Conservation (phyloP, 2,797 vertebrate species). For the Acanthurus tractus region DNA sequence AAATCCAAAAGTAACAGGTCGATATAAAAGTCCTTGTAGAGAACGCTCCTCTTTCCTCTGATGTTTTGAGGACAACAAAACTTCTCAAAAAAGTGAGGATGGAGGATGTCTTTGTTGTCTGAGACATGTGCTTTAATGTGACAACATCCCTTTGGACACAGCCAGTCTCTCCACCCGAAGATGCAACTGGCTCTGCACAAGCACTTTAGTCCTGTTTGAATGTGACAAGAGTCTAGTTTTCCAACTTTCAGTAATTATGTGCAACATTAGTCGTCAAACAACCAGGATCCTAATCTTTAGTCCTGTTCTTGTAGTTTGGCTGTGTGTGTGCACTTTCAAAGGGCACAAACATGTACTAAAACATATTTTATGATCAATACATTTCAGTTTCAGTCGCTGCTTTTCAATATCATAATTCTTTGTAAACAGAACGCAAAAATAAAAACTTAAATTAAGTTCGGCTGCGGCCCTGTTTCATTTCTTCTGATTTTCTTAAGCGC, state of each 20-base stretch:
- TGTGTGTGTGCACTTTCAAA: not conserved
- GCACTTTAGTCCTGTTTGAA: conserved; percentile 9
- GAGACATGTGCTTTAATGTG: conserved; percentile 31
- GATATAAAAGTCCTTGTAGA: conserved; percentile 26
- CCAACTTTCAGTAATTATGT: not conserved
- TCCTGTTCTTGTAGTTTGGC: conserved; percentile 18
- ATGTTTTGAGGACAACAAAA: conserved; percentile 29
- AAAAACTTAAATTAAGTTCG: not conserved
- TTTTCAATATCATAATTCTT: not conserved
- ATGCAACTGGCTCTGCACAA: conserved; percentile 25
- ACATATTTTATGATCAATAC: too few species aligned
- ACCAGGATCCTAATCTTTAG: conserved; percentile 6
- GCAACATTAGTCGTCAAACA: conserved; percentile 10
- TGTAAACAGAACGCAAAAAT: not conserved
- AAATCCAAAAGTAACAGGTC: conserved; percentile 18
- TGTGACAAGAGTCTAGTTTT: conserved; percentile 24
- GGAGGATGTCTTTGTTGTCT: conserved; percentile 16
- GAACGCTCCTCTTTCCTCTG: conserved; percentile 7
- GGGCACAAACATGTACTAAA: not conserved
- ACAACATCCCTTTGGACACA: conserved; percentile 31
- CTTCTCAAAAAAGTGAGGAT: conserved; percentile 9
- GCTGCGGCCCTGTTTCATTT: not conserved
- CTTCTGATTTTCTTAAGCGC: not conserved
- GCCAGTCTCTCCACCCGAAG: conserved; percentile 7
- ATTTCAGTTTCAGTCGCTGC: too few species aligned